Conservation (phyloP, 2,113 vertebrate species). For the Pogona vitticeps region DNA sequence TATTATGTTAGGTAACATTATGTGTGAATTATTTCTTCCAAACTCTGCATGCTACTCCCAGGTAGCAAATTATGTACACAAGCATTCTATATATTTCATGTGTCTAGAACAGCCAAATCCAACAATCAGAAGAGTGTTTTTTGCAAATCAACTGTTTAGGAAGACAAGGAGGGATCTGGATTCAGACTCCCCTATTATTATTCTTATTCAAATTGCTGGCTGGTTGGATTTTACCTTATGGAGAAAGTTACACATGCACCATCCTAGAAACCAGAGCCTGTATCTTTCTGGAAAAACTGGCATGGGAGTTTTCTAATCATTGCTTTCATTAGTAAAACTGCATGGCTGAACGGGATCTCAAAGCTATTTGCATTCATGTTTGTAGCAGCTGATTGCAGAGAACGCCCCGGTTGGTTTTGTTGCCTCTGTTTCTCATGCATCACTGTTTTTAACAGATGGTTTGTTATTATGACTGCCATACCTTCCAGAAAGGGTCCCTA, state of each 20-base stretch:
- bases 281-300: conserved; percentile 33
- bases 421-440: conserved; percentile 38
- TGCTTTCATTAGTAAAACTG: conserved; percentile 20
- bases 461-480: conserved; percentile 52
- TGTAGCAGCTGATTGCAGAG: conserved; percentile 39
- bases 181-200: not conserved
- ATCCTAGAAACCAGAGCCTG: not conserved
- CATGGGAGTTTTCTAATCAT: conserved; percentile 12
- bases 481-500: conserved; percentile 53
- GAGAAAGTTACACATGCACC: not conserved
- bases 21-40: not conserved
- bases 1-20: too few species aligned
- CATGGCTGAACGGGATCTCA: conserved; percentile 33
- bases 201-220: not conserved
- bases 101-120: too few species aligned
- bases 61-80: not conserved
- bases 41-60: not conserved
- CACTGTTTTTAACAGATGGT: conserved; percentile 56
- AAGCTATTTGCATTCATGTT: conserved; percentile 36
- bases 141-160: not conserved
- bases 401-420: conserved; percentile 19
- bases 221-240: not conserved
- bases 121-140: not conserved
- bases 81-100: not conserved
- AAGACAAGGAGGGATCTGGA: not conserved